phyloP scores from a whole-genome alignment of 2,888 invertebrate genomes.

The Macrosoma leucophasiata region DNA sequence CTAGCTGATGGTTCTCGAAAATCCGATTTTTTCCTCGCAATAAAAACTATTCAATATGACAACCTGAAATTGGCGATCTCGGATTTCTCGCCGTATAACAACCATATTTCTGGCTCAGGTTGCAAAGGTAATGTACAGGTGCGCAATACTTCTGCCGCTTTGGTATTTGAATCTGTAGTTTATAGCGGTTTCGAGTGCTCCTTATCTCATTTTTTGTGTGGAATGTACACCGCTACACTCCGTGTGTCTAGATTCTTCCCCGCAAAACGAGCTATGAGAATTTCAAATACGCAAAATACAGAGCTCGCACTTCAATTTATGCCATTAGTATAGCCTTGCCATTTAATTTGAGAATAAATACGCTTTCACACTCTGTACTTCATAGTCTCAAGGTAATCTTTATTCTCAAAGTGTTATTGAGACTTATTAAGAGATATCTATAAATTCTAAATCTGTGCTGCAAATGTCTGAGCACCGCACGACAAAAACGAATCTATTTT shows the following conservation, averaged over 20 bases:
- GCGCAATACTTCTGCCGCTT: slow-evolving; percentile 36
- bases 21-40: slow-evolving; percentile 16
- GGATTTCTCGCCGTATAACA: slow-evolving; percentile 3
- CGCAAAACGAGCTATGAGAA: slow-evolving; percentile 53
- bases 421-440: too few species aligned
- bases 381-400: too few species aligned
- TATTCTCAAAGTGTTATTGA: too few species aligned
- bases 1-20: slow-evolving; percentile 10
- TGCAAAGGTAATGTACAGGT: slow-evolving; percentile 3
- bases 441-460: too few species aligned
- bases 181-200: slow-evolving; percentile 46
- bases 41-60: slow-evolving; percentile 16
- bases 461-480: too few species aligned
- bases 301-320: slow-evolving; percentile 62
- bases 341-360: too few species aligned
- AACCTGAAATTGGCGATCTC: slow-evolving; percentile 10
- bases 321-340: slow-evolving; percentile 57
- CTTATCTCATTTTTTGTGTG: slow-evolving; percentile 37
- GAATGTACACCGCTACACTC: slow-evolving; percentile 42
- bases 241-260: slow-evolving; percentile 38
- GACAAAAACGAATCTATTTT: slow-evolving; percentile 15
- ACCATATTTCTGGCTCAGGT: slow-evolving; percentile 10
- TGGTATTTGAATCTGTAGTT: slow-evolving; percentile 40
- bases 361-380: too few species aligned
- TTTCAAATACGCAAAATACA: slow-evolving; percentile 66